These are phyloP conservation scores for Setipinna tenuifilis DNA, from an alignment of 2,797 vertebrate species.

Conservation along the genomic window DNA sequence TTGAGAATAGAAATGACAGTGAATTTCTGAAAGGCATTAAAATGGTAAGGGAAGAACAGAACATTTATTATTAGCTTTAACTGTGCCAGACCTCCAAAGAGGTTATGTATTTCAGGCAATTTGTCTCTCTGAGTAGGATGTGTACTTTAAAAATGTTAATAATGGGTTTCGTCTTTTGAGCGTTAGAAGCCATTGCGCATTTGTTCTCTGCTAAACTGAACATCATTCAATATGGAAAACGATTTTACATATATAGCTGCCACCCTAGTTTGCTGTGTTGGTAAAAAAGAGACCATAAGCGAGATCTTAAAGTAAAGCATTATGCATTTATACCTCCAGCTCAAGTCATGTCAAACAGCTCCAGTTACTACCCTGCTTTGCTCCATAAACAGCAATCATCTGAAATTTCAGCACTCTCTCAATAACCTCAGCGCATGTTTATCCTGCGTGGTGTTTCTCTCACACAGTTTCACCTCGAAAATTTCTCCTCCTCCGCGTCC, in stretches of 20 bases:
- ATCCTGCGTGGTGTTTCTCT: conserved; percentile 45
- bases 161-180: background rate
- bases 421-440: conserved; percentile 47
- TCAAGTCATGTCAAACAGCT: conserved; percentile 18
- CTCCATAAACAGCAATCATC: conserved; percentile 35
- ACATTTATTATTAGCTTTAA: too few relatives aligned
- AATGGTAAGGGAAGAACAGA: too few relatives aligned
- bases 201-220: background rate
- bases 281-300: background rate
- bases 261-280: background rate
- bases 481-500: conserved; percentile 27
- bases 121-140: too few relatives aligned
- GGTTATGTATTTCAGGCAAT: too few relatives aligned
- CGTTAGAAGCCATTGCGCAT: background rate
- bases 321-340: conserved; percentile 13
- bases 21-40: too few relatives aligned
- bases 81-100: too few relatives aligned
- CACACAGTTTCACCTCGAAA: conserved; percentile 49
- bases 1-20: too few relatives aligned
- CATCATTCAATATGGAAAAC: background rate
- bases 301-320: background rate
- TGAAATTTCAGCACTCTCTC: conserved; percentile 51
- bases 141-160: too few relatives aligned
- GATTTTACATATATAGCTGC: background rate
- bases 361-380: conserved; percentile 11